Percentiles rank a stretch among this genome's conserved stretches.
Evolutionary conservation across 2,113 vertebrate genomes (phyloP).

Genomic region (Melanerpes formicivorus): DNA sequence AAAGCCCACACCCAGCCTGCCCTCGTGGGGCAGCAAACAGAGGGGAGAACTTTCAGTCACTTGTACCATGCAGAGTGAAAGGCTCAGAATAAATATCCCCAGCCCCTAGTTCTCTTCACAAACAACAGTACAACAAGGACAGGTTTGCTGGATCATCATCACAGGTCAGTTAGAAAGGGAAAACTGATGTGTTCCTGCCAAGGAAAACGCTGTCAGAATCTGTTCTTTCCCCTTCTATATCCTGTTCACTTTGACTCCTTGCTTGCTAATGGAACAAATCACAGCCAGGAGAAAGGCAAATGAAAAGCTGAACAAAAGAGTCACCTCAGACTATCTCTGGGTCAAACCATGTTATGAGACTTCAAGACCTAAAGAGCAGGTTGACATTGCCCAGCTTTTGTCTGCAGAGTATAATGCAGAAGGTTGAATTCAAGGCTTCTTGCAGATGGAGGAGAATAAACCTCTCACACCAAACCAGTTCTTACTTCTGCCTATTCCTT

Average conservation of each 20-base stretch:
- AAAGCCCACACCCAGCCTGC: background rate
- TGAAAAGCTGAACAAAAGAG: background rate
- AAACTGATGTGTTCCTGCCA: background rate
- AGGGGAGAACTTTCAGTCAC: background rate
- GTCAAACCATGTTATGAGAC: background rate
- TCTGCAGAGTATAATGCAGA: background rate
- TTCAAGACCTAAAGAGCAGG: background rate
- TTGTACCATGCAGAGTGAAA: background rate
- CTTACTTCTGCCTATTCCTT: no score
- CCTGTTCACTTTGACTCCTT: background rate
- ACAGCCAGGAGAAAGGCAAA: background rate
- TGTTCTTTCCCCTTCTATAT: background rate
- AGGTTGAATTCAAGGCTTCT: background rate
- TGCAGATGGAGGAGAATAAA: background rate
- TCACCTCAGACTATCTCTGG: background rate
- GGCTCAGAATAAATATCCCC: background rate
- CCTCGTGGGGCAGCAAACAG: background rate
- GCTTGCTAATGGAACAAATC: background rate
- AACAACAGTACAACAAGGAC: background rate
- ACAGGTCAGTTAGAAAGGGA: background rate
- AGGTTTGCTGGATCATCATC: background rate
- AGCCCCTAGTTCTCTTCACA: background rate
- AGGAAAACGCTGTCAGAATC: background rate
- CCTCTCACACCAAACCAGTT: background rate
- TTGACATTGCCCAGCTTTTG: background rate